Percentiles rank a stretch among this genome's conserved stretches.
These are phyloP conservation scores for Ostrea edulis DNA, from an alignment of 1,140 invertebrate genomes.

Conservation along the genomic window DNA sequence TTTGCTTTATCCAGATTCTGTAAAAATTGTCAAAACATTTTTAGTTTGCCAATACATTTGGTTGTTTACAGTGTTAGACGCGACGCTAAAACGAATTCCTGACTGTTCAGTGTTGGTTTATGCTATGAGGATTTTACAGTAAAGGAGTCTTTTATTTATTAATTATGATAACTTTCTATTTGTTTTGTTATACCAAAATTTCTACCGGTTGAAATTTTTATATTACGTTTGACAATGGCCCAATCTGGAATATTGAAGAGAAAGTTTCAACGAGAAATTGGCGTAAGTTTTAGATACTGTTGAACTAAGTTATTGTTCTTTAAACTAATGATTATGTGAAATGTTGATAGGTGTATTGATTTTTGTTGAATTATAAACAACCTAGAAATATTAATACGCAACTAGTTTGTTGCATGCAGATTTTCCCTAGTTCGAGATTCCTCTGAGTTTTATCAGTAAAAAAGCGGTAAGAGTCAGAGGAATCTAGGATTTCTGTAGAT, in stretches of 20 bases:
- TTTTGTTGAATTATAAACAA: too few relatives aligned
- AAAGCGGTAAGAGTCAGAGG: too few relatives aligned
- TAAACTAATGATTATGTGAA: too few relatives aligned
- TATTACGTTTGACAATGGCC: constrained; percentile 45
- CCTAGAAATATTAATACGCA: too few relatives aligned
- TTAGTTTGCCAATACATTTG: not conserved
- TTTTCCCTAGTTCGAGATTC: too few relatives aligned
- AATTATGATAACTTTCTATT: not conserved
- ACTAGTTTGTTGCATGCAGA: too few relatives aligned
- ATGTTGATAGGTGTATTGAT: too few relatives aligned
- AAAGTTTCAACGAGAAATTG: constrained; percentile 67
- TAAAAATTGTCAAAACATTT: constrained; percentile 24
- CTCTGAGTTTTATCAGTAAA: too few relatives aligned
- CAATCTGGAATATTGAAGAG: constrained; percentile 63
- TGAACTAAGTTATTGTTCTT: too few relatives aligned
- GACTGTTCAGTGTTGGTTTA: not conserved
- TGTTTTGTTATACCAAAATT: not conserved
- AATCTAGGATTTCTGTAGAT: too few relatives aligned
- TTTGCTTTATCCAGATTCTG: not conserved
- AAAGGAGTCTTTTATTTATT: not conserved
- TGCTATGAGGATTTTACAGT: not conserved
- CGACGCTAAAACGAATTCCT: not conserved
- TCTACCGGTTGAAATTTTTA: not conserved
- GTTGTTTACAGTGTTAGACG: not conserved
- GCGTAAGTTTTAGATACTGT: constrained; percentile 59